A percentile compares a stretch with the other conserved stretches of the same genome.
phyloP scores from a whole-genome alignment of 2,888 invertebrate genomes.

The Gisinianus flammeolus region DNA sequence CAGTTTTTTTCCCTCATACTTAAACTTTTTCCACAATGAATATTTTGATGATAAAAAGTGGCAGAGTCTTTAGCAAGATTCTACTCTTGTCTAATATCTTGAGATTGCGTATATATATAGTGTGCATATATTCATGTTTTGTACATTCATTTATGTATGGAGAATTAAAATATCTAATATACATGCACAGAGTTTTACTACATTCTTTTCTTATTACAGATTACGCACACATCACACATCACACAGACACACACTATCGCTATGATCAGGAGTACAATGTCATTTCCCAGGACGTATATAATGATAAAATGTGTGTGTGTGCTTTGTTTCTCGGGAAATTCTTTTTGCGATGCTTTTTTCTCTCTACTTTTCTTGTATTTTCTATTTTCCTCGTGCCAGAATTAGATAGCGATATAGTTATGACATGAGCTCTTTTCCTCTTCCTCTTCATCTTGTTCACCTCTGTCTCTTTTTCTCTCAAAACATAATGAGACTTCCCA shows the following conservation, averaged over 20 bases:
- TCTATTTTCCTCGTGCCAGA: conserved; percentile 13
- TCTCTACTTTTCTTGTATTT: neutral
- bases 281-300: conserved; percentile 19
- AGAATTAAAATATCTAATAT: neutral
- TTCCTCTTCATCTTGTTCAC: neutral
- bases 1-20: neutral
- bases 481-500: conserved; percentile 11
- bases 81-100: neutral
- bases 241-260: neutral
- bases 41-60: conserved; percentile 32
- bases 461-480: neutral
- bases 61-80: conserved; percentile 21
- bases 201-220: neutral
- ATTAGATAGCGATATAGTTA: conserved; percentile 26
- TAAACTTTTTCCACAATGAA: conserved; percentile 16
- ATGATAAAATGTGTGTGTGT: conserved; percentile 1
- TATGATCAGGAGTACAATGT: neutral
- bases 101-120: neutral
- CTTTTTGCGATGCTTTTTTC: conserved; percentile 6
- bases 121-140: neutral
- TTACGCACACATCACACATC: neutral
- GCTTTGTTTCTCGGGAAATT: conserved; percentile 13
- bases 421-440: conserved; percentile 24
- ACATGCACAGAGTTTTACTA: no score
- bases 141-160: neutral